These are phyloP conservation scores for Neogobius melanostomus DNA, from an alignment of 2,113 vertebrate genomes.

Conservation along the genomic window DNA sequence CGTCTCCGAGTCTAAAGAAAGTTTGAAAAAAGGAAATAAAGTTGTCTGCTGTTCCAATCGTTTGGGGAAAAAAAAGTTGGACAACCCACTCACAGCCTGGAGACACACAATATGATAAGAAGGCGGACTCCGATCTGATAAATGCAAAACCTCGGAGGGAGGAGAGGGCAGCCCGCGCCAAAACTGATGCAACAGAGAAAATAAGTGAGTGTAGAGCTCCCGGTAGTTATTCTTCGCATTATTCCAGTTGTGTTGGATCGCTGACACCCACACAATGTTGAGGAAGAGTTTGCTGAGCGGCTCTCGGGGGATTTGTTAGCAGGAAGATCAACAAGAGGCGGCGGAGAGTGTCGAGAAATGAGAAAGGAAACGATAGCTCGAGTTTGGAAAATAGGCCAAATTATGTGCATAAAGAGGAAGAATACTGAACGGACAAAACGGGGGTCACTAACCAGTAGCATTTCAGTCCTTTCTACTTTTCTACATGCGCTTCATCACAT, in stretches of 20 bases:
- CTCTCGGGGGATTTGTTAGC: slow-evolving; percentile 4
- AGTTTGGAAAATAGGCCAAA: background rate
- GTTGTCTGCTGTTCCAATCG: slow-evolving; percentile 55
- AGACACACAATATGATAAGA: slow-evolving; percentile 58
- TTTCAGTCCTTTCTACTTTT: too few relatives aligned
- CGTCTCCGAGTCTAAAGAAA: slow-evolving; percentile 40
- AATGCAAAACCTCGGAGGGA: slow-evolving; percentile 49
- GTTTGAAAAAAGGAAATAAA: slow-evolving; percentile 22
- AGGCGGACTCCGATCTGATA: slow-evolving; percentile 58
- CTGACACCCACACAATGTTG: slow-evolving; percentile 28
- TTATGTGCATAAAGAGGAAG: too few relatives aligned
- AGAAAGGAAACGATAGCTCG: background rate
- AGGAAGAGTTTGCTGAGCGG: background rate
- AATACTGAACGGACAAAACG: too few relatives aligned
- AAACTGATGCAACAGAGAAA: slow-evolving; percentile 46
- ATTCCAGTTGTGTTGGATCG: slow-evolving; percentile 21
- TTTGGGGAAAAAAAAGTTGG: slow-evolving; percentile 52
- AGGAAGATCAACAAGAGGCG: background rate
- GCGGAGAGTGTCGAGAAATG: background rate
- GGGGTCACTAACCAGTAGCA: too few relatives aligned
- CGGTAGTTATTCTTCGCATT: slow-evolving; percentile 28
- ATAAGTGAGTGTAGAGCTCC: slow-evolving; percentile 3
- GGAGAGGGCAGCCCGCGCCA: slow-evolving; percentile 45
- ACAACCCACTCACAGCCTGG: slow-evolving; percentile 51
- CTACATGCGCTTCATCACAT: too few relatives aligned